Base-by-base conservation (phyloP, 2,797 vertebrate genomes). In the Enteromius afrohamiltoni region DNA sequence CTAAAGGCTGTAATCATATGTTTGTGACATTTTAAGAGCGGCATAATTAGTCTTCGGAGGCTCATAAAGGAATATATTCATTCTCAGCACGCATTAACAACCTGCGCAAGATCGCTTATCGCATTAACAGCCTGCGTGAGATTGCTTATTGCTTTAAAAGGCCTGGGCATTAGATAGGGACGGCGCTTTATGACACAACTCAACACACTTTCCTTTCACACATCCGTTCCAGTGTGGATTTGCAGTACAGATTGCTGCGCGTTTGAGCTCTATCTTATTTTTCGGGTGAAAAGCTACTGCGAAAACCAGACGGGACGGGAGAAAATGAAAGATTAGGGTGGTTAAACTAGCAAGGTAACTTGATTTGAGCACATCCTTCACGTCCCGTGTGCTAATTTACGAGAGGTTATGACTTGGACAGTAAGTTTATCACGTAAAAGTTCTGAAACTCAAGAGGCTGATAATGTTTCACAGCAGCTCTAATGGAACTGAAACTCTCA, bases 1-100 rank as follows among this genome's bases (percentile, higher is more conserved):
- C 81, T 83, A 77, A 83, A 68, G 81, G 81, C 81, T 83, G 81
- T 83, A 83, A 83, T 83, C 81, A 83, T 83, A 83, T 83, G 81
- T 83, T 83, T 83, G 81, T 58, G 64, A 77, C 81, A 83, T 83
- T 83, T 83, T 77, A 83, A 83, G 81, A 83, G 81, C 37, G 53
- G 23, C 81, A 77, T 76, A 83, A 83, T 83, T 83, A 83, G 81
- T 77, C 81, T 83, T 83, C 51, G 6, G 81, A 77, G 81, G 81
- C 81, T 83, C 81, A 83, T 83, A 83, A 83, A 83, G 74, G 81
- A 83, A 77, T 69, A 83, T 58, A 83, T 83, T 77, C 81, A 77
- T 77, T 83, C 75, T 83, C 64, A 45, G 51, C 81, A 47, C 49
- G 49, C 81, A 69, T 83, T 83, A 83, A 83, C 81, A 83, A 77